phyloP scores from a whole-genome alignment of 2,797 vertebrate genomes.

The Pantherophis vulpinus region DNA sequence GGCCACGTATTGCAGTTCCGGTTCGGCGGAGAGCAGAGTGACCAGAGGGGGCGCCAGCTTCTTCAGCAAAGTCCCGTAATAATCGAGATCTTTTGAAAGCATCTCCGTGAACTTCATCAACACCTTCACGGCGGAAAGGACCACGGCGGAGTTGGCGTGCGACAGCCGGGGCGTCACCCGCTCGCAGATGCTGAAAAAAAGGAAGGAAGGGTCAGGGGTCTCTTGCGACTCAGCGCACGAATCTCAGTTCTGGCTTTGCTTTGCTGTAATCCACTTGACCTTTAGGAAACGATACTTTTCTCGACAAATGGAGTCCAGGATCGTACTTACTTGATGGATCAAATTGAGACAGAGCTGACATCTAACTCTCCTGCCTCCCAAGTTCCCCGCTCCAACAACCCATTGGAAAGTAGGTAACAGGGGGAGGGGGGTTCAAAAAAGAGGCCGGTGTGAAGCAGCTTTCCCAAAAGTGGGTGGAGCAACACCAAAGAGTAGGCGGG shows the following conservation, averaged over 20 bases:
- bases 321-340: no score
- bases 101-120: conserved; percentile 99
- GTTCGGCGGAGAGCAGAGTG: conserved; percentile 92
- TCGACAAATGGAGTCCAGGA: no score
- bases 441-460: no score
- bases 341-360: no score
- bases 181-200: conserved; percentile 84
- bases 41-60: conserved; percentile 94
- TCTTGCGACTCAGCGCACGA: background rate
- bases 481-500: no score
- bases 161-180: conserved; percentile 93
- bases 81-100: conserved; percentile 95
- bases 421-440: no score
- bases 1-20: conserved; percentile 95
- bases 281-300: no score
- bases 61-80: conserved; percentile 93
- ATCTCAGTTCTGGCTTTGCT: no score
- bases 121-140: conserved; percentile 94
- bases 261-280: no score
- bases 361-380: background rate
- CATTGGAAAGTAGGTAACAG: background rate
- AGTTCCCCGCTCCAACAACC: background rate
- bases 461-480: no score
- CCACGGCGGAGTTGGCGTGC: conserved; percentile 96
- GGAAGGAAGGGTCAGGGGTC: background rate